Evolutionary conservation across 2,113 vertebrate species (phyloP), one percentile per base, ranked within the genome.

Genomic region (Nerophis ophidion): DNA sequence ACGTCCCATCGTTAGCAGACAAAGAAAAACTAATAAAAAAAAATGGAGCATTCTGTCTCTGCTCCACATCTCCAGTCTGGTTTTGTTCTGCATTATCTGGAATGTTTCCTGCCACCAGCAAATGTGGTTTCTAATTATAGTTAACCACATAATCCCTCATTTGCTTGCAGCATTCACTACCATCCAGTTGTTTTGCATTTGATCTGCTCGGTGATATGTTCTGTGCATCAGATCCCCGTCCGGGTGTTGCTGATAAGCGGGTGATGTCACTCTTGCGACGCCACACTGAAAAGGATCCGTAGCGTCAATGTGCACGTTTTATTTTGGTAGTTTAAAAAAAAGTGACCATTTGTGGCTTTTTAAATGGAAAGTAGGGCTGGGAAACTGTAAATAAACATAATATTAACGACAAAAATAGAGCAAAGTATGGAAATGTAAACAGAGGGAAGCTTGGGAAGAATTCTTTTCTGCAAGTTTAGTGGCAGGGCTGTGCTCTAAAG

Each of bases 141-240:
- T 42, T 36, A 36, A 60, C 66, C 40, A 65, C 36, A 60, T 16
- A 47, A 61, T 60, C 19, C 8, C 10, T 63, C 3, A 48, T 53
- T 63, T 55, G 38, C 47, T 46, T 46, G 49, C n/a, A 36, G 7
- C 8, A 9, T 56, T n/a, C 44, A 50, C 57, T 12, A 57, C 63
- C 19, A 26, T 26, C 19, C 19, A 26, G 19, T 26, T 26, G 26
- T 26, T 81, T 80, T 83, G 76, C 74, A 78, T 78, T 34, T 57
- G 0, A 75, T 84, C 76, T 83, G 44, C 65, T 74, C 72, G 5
- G 36, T 47, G 35, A 13, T 66, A 73, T 35, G 50, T 55, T 6
- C 11, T 10, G 34, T 59, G 57, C 33, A 76, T 80, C 79, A 63
- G 66, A 74, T 80, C 72, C 71, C 51, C 51, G 38, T 48, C 48